Conservation (phyloP, 2,113 vertebrate genomes). For the Elephantulus edwardii region DNA sequence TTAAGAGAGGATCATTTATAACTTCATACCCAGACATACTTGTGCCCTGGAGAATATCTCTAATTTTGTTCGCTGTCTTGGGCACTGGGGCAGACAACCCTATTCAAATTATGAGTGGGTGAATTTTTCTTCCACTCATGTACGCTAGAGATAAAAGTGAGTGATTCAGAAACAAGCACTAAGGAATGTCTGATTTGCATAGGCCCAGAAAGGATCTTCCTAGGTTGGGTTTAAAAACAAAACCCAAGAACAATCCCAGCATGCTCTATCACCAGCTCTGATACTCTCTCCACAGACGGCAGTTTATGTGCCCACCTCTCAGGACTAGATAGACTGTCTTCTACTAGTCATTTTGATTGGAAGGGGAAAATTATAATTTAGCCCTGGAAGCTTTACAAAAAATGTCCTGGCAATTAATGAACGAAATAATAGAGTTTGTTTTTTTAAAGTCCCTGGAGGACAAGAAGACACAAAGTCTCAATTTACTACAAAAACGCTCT, state of each 20-base stretch:
- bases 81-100: constrained; percentile 11
- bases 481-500: constrained; percentile 5
- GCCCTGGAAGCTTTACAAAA: neutral
- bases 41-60: neutral
- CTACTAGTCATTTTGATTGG: constrained; percentile 11
- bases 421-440: constrained; percentile 16
- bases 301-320: neutral
- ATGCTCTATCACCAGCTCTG: neutral
- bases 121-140: neutral
- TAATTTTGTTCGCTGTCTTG: neutral
- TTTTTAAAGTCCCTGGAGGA: neutral
- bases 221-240: constrained; percentile 8
- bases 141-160: neutral
- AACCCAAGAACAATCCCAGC: neutral
- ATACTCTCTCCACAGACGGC: neutral
- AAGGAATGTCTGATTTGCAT: constrained; percentile 54
- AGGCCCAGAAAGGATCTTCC: neutral
- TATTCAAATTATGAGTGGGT: constrained; percentile 2
- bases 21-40: constrained; percentile 59
- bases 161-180: constrained; percentile 36
- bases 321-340: neutral
- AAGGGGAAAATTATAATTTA: constrained; percentile 54
- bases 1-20: constrained; percentile 21
- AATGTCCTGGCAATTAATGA: constrained; percentile 34
- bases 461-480: neutral